Conservation (phyloP, 2,113 vertebrate species). For the Tupaia tana region DNA sequence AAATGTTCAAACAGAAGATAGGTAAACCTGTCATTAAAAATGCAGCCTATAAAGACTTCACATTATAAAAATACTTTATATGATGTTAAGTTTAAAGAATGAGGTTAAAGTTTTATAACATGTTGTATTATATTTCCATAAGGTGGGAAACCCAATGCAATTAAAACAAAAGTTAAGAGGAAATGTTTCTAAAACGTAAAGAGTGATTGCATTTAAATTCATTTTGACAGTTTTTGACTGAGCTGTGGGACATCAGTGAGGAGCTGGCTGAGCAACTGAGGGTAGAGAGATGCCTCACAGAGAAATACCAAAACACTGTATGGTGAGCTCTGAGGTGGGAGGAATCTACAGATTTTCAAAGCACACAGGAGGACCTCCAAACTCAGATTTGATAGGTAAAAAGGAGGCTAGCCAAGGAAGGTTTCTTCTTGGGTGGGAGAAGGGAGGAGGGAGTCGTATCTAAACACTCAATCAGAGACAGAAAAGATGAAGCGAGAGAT, state of each 20-base stretch:
- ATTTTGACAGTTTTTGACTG: not conserved
- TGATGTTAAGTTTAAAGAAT: slow-evolving; percentile 6
- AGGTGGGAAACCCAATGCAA: not conserved
- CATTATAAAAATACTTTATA: not conserved
- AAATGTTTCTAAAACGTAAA: slow-evolving; percentile 38
- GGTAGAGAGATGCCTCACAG: not conserved
- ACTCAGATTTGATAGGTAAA: not conserved
- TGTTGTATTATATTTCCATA: not conserved
- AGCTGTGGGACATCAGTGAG: not conserved
- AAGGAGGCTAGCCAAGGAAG: not conserved
- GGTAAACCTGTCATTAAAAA: slow-evolving; percentile 19
- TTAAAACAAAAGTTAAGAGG: slow-evolving; percentile 40
- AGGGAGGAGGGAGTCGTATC: not conserved
- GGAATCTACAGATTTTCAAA: not conserved
- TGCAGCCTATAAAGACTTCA: not conserved
- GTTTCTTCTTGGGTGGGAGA: not conserved
- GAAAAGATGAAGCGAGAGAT: not conserved
- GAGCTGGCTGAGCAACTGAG: not conserved
- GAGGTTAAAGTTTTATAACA: not conserved
- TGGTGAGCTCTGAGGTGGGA: not conserved
- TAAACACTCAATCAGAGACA: not conserved
- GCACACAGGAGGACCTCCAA: not conserved
- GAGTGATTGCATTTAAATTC: not conserved
- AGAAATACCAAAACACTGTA: not conserved
- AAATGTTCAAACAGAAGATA: not conserved